A percentile compares a stretch with the other conserved stretches of the same genome.
Evolutionary conservation across 2,113 vertebrate genomes (phyloP).

Genomic region (Apodemus speciosus): DNA sequence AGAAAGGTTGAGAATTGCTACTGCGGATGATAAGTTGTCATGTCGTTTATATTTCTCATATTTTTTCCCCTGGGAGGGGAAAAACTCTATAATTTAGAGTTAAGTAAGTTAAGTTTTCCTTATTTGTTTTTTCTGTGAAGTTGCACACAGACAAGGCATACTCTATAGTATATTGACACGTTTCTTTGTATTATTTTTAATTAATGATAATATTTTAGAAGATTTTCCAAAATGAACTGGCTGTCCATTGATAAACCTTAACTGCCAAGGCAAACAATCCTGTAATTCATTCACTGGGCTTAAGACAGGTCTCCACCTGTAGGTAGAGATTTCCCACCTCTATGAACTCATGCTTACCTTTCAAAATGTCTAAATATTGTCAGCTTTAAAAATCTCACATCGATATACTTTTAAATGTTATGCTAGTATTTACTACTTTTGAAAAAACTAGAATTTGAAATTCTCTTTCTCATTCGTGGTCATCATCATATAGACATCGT

Average conservation of each 20-base stretch:
- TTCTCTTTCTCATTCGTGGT: slow-evolving; percentile 1
- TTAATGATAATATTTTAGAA: slow-evolving; percentile 46
- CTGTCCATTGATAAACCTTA: neutral
- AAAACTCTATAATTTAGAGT: slow-evolving; percentile 45
- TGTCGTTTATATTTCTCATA: slow-evolving; percentile 74
- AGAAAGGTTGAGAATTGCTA: neutral
- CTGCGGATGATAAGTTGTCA: slow-evolving; percentile 69
- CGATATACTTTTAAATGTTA: neutral
- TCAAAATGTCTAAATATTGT: slow-evolving; percentile 43
- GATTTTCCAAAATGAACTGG: slow-evolving; percentile 26
- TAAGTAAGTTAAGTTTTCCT: slow-evolving; percentile 49
- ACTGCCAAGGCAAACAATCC: slow-evolving; percentile 26
- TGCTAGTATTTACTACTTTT: neutral
- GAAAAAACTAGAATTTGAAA: neutral
- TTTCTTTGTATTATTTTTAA: neutral
- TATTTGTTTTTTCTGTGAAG: neutral
- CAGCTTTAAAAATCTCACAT: neutral
- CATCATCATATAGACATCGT: neutral
- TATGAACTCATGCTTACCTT: neutral
- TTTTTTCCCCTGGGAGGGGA: slow-evolving; percentile 14
- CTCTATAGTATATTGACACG: slow-evolving; percentile 44
- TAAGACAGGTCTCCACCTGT: neutral
- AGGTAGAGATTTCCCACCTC: neutral
- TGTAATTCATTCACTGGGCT: neutral
- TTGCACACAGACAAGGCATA: slow-evolving; percentile 22